Evolutionary conservation across 2,797 vertebrate species (phyloP), one percentile per base, ranked within the genome.

Genomic region (Chloroceryle inda): DNA sequence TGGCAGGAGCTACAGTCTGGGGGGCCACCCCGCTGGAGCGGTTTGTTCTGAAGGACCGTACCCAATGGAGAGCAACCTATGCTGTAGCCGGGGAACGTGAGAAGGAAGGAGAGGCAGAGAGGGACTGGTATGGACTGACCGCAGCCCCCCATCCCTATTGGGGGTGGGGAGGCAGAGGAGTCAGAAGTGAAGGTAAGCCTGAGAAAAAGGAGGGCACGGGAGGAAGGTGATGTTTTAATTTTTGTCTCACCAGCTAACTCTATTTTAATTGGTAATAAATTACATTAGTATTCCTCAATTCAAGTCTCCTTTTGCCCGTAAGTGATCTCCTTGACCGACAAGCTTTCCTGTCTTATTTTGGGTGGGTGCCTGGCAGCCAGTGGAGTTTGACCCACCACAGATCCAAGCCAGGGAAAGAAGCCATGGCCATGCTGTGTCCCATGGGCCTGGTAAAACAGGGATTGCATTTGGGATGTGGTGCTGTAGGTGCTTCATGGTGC

Each of bases 361-460:
- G 33, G 24, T 23, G 11, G 21, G 33, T 0, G 4, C 6, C 26
- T 50, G 38, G 21, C 14, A 56, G 27, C 20, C 0, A 0, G 23
- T 8, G 1, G 0, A 50, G 35, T n/a, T 13, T 23, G 68, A 13
- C 6, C 45, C 37, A 12, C 18, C 27, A 7, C 35, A 67, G 56
- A 53, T 22, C 18, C 9, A 11, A 24, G 37, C 21, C 35, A 17
- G 5, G 29, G 13, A n/a, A 33, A 1, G 35, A 42, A 69, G 37
- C 20, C 6, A 5, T 0, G 15, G 33, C n/a, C 0, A 0, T 18
- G 5, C 23, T 33, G 33, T 7, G 31, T 31, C 23, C 67, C 6
- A 5, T 38, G 40, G 17, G 53, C 42, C 47, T 62, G 24, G 19
- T 22, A 22, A 15, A 2, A 37, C 31, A 4, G 29, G 19, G 29